Evolutionary conservation across 92 coral and sea anemone species (phyloP), one percentile per base, ranked within the genome.

Genomic region (Umimayanthus chanpuru): DNA sequence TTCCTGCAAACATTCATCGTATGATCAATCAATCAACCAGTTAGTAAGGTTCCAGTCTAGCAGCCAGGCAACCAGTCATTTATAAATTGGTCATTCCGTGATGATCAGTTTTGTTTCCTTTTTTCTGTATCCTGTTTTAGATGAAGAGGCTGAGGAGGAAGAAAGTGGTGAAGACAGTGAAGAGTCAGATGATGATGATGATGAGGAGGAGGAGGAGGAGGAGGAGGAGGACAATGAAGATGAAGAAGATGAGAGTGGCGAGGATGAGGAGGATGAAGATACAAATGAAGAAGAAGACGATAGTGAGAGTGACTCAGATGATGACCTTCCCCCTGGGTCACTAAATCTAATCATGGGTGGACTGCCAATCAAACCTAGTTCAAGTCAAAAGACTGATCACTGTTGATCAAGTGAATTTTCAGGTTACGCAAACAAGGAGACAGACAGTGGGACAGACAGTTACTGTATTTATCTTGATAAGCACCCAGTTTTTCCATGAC

Each of bases 321-420:
- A 89, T 88, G 98, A 93, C 73, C 86, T 38, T 79, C 92, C 75
- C 55, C 93, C 65, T 4, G 98, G 98, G 3, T 90, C 92, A 6
- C 83, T 95, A 6, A 95, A 95, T 87, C 90, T 95, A 23, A 90
- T 95, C 76, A 86, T 95, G 98, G 98, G 98, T 58, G 98, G 98
- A 70, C 79, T 95, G 40, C 98, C 98, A 5, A 92, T 95, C 84
- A 68, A 80, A 88, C 95, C 92, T 6, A 70, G 10, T 55, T 83
- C 86, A 71, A 44, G 76, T 82, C 30, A 28, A 67, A 72, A 25
- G 58, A 39, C 55, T 4, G 73, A 65, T 23, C 79, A 74, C 41
- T 23, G 47, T 39, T 75, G 47, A 75, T 43, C 79, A 75, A 9
- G 50, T 12, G 7, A 11, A 30, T 0, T 53, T 18, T 53, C 11